Base-by-base conservation (phyloP, 2,113 vertebrate species). In the Mesoclemmys tuberculata region DNA sequence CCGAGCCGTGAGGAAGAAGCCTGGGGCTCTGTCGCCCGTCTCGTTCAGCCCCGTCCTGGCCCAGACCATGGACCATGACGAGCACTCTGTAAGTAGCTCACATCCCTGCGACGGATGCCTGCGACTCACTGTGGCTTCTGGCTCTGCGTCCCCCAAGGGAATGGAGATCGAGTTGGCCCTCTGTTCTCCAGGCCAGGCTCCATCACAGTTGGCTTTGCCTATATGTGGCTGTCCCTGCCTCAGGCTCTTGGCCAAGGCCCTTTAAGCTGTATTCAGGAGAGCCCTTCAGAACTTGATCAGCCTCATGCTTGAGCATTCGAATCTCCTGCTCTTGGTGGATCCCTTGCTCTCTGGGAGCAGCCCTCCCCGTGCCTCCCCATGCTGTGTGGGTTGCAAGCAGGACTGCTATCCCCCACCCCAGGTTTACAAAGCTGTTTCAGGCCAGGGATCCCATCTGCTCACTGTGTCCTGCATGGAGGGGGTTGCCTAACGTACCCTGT, bases 41-140 rank as follows among this genome's bases (percentile, higher is more conserved):
- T 99, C 99, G 1, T 99, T 99, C 98, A 99, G 99, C 97, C 99
- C 99, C 0, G 99, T 99, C 52, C 96, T 99, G 97, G 99, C 99
- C 64, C 99, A 99, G 98, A 99, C 98, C 1, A 98, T 99, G 98
- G 99, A 99, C 94, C 99, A 99, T 0, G 99, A 99, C 0, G 99
- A 99, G 90, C 99, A 99, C 95, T 99, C 99, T 8, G 99, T 99
- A 97, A 97, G 98, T 98, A 89, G 51, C 64, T 87, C 6, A 0
- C 41, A 78, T 2, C 16, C 2, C 41, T 0, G 0, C 5, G 8
- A 1, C 0, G 52, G 38, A 8, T 88, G 82, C 74, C 84, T 83
- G 82, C 19, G 29, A 31, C 44, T 46, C 0, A 0, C 46, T 79
- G 38, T 38, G n/a, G 64, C 61, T 68, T 41, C 27, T 2, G 22